A percentile compares a stretch with the other conserved stretches of the same genome.
Conservation (phyloP, 1,140 invertebrate genomes). For the Aleiodes sp. region DNA sequence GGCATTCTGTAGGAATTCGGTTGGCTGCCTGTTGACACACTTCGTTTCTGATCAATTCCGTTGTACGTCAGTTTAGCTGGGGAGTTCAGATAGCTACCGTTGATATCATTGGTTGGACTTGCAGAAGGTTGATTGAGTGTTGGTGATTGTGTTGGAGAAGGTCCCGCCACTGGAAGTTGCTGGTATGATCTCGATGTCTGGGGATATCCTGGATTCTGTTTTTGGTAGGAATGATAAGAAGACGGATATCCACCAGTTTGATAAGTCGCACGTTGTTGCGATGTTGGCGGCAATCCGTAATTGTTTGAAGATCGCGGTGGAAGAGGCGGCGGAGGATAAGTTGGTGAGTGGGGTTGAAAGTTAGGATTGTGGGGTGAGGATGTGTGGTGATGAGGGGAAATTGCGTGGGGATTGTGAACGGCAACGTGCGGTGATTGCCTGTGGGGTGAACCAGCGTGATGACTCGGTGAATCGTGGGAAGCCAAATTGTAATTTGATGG, state of each 20-base stretch:
- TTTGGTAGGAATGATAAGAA: constrained; percentile 61
- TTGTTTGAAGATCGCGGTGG: constrained; percentile 40
- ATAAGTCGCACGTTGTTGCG: constrained; percentile 51
- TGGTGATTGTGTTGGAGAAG: constrained; percentile 19
- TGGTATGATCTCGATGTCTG: constrained; percentile 33
- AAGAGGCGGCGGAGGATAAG: constrained; percentile 55
- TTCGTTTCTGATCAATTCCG: constrained; percentile 50
- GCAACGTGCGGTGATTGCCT: constrained; percentile 53
- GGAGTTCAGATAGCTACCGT: constrained; percentile 37
- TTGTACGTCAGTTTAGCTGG: constrained; percentile 50
- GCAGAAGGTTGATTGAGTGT: not conserved
- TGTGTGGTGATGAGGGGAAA: constrained; percentile 50
- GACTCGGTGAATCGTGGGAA: constrained; percentile 45
- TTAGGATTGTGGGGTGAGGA: constrained; percentile 47
- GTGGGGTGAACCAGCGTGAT: constrained; percentile 47
- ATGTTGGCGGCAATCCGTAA: constrained; percentile 44
- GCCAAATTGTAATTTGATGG: constrained; percentile 44
- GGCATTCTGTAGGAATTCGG: constrained; percentile 37
- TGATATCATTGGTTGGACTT: constrained; percentile 15
- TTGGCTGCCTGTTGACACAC: constrained; percentile 28
- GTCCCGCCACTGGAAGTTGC: constrained; percentile 36
- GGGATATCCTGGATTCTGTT: constrained; percentile 46
- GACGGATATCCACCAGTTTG: constrained; percentile 52
- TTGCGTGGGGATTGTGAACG: constrained; percentile 39
- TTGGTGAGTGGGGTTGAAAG: constrained; percentile 58